A percentile compares a stretch with the other conserved stretches of the same genome.
phyloP scores from a whole-genome alignment of 2,113 vertebrate species.

The Bettongia penicillata region DNA sequence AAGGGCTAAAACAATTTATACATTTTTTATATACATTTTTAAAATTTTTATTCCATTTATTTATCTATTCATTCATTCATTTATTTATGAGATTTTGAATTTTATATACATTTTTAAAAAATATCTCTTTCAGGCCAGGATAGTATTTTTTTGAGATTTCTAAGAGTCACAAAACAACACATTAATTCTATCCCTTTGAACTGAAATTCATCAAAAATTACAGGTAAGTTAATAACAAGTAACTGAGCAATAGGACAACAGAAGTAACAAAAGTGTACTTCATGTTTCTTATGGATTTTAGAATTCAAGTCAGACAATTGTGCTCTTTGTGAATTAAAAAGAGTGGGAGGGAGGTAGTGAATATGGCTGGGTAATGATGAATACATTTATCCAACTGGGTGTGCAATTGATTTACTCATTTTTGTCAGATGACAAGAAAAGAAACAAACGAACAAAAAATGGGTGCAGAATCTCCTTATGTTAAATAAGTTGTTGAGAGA shows the following conservation, averaged over 20 bases:
- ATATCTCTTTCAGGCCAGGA: not conserved
- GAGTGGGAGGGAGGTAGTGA: not conserved
- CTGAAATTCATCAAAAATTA: not conserved
- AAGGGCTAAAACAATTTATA: not conserved
- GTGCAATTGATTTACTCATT: not conserved
- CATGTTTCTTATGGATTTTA: not conserved
- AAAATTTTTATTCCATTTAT: too few relatives aligned
- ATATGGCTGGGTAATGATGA: not conserved
- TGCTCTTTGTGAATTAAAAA: not conserved
- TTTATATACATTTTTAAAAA: too few relatives aligned
- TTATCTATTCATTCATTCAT: too few relatives aligned
- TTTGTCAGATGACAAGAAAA: not conserved
- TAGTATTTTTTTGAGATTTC: not conserved
- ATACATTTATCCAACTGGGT: not conserved
- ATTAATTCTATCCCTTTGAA: not conserved
- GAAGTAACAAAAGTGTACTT: not conserved
- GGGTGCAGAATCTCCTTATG: not conserved
- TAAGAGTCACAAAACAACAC: not conserved
- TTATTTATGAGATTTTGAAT: too few relatives aligned
- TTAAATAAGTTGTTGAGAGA: not conserved
- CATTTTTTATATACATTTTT: too few relatives aligned
- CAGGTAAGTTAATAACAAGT: not conserved
- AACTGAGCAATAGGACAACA: not conserved
- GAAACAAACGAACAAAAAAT: not conserved
- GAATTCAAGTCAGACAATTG: not conserved